A percentile compares a stretch with the other conserved stretches of the same genome.
Evolutionary conservation across 2,888 invertebrate genomes (phyloP).

Genomic region (Fabriciana adippe): DNA sequence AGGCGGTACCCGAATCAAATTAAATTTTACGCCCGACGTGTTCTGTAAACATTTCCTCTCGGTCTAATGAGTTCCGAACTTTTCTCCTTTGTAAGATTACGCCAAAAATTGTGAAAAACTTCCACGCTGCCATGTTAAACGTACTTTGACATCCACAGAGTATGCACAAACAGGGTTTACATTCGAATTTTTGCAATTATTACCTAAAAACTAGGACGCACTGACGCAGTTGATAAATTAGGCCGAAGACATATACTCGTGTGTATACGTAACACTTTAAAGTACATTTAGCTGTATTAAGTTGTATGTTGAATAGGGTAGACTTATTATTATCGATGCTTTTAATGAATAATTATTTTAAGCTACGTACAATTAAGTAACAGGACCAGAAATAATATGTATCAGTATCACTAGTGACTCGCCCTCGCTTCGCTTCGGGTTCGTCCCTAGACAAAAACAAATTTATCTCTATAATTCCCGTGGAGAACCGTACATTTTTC

Average conservation of each 20-base stretch:
- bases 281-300: too few species aligned
- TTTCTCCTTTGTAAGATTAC: slow-evolving; percentile 66
- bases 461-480: too few species aligned
- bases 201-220: slow-evolving; percentile 4
- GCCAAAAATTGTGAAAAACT: slow-evolving; percentile 69
- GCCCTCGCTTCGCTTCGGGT: too few species aligned
- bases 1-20: slow-evolving; percentile 51
- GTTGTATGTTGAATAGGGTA: too few species aligned
- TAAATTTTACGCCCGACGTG: slow-evolving; percentile 65
- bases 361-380: too few species aligned
- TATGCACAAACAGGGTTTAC: slow-evolving; percentile 19
- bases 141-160: slow-evolving; percentile 50
- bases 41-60: slow-evolving; percentile 58
- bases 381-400: too few species aligned
- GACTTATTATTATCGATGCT: too few species aligned
- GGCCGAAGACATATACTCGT: neutral
- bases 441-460: too few species aligned
- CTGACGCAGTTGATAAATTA: neutral
- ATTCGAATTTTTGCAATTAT: slow-evolving; percentile 9
- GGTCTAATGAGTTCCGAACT: slow-evolving; percentile 73
- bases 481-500: too few species aligned
- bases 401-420: too few species aligned
- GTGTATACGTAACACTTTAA: too few species aligned
- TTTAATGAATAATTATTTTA: too few species aligned
- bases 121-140: slow-evolving; percentile 48